Base-by-base conservation (phyloP, 2,113 vertebrate genomes). In the Ascaphus truei region DNA sequence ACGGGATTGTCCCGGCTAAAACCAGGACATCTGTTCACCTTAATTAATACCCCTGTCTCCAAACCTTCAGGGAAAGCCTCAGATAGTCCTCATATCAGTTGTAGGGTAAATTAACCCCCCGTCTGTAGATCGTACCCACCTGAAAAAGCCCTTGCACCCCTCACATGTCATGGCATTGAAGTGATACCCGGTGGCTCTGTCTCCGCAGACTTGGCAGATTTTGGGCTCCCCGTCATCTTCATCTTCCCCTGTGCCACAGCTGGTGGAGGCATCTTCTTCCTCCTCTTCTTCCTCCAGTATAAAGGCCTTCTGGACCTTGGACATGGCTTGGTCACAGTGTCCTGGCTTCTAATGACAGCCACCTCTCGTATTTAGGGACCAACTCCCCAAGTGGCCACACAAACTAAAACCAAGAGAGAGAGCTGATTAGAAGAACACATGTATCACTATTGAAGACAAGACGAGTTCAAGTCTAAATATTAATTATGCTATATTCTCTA, bases 111-210 rank as follows among this genome's bases (percentile, higher is more conserved):
- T n/a, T n/a, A n/a, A n/a, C n/a, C n/a, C n/a, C n/a, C n/a, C n/a
- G n/a, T n/a, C n/a, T n/a, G n/a, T n/a, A n/a, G n/a, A n/a, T n/a
- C 4, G 5, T 23, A 29, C 52, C 1, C 73, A 90, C 89, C 89
- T 86, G 76, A 91, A 91, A 59, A 91, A 91, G 12, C 88, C 89
- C 50, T 90, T 91, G 78, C 88, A 91, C 48, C 89, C 89, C 71
- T 91, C 88, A 59, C 89, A 91, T 0, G 87, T 89, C 85, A 91
- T 76, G 63, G 84, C 89, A 10, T 90, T 89, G 63, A 91, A 91
- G 71, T 91, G 89, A 36, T 91, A 89, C 4, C 89, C 89, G 1
- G 84, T 89, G 18, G 89, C 88, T 50, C 72, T 83, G 76, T 91
- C 89, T 8, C 89, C 89, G 51, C 89, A 90, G 3, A 87, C 88